Conservation (phyloP, 2,797 vertebrate genomes). For the Pygocentrus nattereri region DNA sequence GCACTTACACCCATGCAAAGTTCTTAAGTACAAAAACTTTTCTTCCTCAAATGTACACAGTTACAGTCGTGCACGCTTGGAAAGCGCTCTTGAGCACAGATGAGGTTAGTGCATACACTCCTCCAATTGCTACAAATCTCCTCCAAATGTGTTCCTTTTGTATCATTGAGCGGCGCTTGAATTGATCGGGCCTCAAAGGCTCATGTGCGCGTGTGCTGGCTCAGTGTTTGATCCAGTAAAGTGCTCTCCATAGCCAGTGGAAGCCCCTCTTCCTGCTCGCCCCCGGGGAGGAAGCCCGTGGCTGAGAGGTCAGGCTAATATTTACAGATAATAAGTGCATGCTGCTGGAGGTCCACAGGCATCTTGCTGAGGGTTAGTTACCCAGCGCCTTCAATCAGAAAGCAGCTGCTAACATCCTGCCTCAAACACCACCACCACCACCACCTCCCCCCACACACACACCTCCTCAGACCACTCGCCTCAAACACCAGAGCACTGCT, state of each 20-base stretch:
- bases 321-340: slow-evolving; percentile 62
- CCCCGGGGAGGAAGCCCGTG: slow-evolving; percentile 43
- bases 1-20: not conserved
- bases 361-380: slow-evolving; percentile 50
- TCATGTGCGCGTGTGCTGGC: slow-evolving; percentile 27
- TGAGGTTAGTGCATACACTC: slow-evolving; percentile 16
- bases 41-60: slow-evolving; percentile 11
- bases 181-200: slow-evolving; percentile 40
- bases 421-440: not conserved
- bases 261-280: slow-evolving; percentile 36
- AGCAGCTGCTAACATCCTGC: slow-evolving; percentile 14
- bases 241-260: slow-evolving; percentile 49
- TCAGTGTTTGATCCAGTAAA: slow-evolving; percentile 49
- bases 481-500: slow-evolving; percentile 31
- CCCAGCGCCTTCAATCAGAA: slow-evolving; percentile 15
- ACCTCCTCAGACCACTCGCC: slow-evolving; percentile 8
- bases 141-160: slow-evolving; percentile 41
- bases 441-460: not conserved
- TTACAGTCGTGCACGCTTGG: not conserved
- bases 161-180: slow-evolving; percentile 31
- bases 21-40: slow-evolving; percentile 26
- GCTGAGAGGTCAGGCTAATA: slow-evolving; percentile 58
- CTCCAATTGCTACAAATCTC: slow-evolving; percentile 39
- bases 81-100: slow-evolving; percentile 13
- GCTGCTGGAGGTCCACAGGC: slow-evolving; percentile 48